Percentiles rank a stretch among this genome's conserved stretches.
Evolutionary conservation across 2,113 vertebrate genomes (phyloP).

Genomic region (Prionailurus viverrinus): DNA sequence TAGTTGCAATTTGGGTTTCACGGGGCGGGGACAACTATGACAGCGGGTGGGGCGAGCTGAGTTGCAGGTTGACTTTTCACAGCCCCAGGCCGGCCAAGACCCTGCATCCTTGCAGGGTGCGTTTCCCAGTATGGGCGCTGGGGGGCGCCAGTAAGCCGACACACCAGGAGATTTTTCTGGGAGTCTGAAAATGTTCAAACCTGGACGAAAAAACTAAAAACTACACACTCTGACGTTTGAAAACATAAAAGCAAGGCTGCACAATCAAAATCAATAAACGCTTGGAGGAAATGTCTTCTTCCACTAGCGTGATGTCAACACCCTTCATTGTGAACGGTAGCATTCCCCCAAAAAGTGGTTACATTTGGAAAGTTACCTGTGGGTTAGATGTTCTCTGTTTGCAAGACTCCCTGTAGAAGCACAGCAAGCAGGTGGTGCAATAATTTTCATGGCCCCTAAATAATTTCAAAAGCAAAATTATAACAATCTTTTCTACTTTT

Average conservation of each 20-base stretch:
- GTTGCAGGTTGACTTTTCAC: not conserved
- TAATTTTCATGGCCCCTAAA: not conserved
- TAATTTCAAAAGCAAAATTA: not conserved
- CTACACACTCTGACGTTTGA: not conserved
- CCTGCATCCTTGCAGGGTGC: not conserved
- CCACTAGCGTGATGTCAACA: not conserved
- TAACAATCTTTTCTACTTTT: not conserved
- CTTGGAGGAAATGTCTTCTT: not conserved
- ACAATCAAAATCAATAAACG: not conserved
- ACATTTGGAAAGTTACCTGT: not conserved
- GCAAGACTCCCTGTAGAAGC: not conserved
- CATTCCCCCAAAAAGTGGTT: not conserved
- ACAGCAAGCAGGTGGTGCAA: not conserved
- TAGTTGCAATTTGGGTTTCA: not conserved
- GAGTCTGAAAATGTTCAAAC: not conserved
- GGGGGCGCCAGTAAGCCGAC: not conserved
- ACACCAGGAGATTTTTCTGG: accelerated
- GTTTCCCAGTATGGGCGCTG: not conserved
- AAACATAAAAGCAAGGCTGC: not conserved
- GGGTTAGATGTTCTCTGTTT: not conserved
- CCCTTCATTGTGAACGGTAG: not conserved
- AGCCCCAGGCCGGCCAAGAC: not conserved
- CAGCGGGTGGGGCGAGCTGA: not conserved
- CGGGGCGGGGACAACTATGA: not conserved
- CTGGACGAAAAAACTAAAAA: not conserved